These are phyloP conservation scores for Myrmecobius fasciatus DNA, from an alignment of 2,113 vertebrate genomes.

Conservation along the genomic window DNA sequence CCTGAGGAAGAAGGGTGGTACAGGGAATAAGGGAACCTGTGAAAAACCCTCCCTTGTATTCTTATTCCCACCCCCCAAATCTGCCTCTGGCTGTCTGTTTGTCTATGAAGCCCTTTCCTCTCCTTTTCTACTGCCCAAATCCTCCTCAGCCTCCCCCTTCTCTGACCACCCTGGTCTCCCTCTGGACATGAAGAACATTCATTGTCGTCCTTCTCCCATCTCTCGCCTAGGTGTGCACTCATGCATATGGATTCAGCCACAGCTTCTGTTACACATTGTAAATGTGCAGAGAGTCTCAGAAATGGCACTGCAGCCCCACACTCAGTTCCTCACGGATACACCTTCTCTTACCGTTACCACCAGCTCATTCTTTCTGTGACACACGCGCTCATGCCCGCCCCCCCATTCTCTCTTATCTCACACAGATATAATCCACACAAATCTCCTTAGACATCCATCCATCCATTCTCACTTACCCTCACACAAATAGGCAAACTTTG, in stretches of 20 bases:
- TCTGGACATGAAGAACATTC: not conserved
- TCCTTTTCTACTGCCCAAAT: not conserved
- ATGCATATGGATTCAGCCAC: accelerated
- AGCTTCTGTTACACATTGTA: not conserved
- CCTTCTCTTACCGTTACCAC: not conserved
- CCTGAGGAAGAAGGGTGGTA: not conserved
- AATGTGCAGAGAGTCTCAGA: accelerated
- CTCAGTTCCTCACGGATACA: not conserved
- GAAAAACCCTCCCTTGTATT: no score
- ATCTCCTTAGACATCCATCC: not conserved
- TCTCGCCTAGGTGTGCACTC: accelerated
- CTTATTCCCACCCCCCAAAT: not conserved
- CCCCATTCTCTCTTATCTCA: not conserved
- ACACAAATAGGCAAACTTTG: no score
- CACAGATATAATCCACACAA: not conserved
- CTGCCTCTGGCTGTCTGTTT: not conserved
- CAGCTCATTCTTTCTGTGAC: no score
- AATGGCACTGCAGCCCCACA: not conserved
- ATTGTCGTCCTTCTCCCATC: not conserved
- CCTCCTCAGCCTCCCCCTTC: not conserved
- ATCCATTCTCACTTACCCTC: not conserved
- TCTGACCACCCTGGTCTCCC: not conserved
- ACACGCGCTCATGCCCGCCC: no score
- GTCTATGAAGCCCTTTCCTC: not conserved
- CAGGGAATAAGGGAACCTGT: not conserved